These are phyloP conservation scores for Apomyelois bistriatella DNA, from an alignment of 2,888 invertebrate genomes.

Conservation along the genomic window DNA sequence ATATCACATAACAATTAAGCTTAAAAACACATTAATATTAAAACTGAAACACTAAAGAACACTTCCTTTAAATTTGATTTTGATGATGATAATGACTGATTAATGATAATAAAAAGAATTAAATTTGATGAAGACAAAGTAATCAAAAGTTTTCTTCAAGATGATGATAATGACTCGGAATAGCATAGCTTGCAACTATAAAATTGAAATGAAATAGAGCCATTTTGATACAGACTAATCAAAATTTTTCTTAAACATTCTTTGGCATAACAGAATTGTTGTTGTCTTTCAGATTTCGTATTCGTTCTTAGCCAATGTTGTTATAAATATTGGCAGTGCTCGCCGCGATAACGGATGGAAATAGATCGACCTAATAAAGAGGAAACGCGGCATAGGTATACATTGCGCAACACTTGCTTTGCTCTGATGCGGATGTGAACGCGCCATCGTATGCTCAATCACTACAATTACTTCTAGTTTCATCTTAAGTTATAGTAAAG, in stretches of 20 bases:
- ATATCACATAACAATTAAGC: too few relatives aligned
- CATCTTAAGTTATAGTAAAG: background rate
- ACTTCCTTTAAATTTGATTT: too few relatives aligned
- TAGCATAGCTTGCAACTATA: background rate
- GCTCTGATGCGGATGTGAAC: conserved; percentile 46
- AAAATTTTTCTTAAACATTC: background rate
- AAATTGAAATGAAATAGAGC: background rate
- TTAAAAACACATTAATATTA: too few relatives aligned
- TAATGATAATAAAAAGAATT: too few relatives aligned
- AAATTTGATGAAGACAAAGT: too few relatives aligned
- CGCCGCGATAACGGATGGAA: conserved; percentile 49
- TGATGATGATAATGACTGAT: too few relatives aligned
- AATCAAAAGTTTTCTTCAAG: too few relatives aligned
- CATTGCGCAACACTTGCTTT: conserved; percentile 50
- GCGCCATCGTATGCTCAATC: conserved; percentile 45
- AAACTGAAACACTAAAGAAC: too few relatives aligned
- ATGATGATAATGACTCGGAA: background rate
- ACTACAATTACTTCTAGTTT: background rate
- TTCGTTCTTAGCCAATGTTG: conserved; percentile 18
- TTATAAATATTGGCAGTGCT: conserved; percentile 53
- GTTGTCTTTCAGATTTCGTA: background rate
- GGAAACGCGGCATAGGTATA: conserved; percentile 47
- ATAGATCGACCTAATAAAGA: conserved; percentile 72
- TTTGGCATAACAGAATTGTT: background rate
- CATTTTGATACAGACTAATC: background rate